Conservation (phyloP, 2,113 vertebrate genomes). For the Catharus minimus region DNA sequence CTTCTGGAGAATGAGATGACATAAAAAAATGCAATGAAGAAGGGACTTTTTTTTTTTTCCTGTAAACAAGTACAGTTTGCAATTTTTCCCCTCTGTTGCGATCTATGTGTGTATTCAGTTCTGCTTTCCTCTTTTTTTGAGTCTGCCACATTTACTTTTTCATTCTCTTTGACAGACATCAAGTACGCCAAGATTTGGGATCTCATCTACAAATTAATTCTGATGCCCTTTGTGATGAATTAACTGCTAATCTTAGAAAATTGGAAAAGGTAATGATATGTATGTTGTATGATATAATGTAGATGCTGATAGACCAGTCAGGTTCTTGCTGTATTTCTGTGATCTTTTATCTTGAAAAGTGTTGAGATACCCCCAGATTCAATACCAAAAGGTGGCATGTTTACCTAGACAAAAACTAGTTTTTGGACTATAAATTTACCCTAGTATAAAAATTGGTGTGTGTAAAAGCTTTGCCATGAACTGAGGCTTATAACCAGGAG, state of each 20-base stretch:
- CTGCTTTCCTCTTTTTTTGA: background rate
- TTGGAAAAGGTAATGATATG: conserved; percentile 85
- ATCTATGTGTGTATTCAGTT: background rate
- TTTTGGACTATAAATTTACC: background rate
- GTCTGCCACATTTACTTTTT: background rate
- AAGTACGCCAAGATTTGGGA: conserved; percentile 42
- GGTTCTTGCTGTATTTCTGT: background rate
- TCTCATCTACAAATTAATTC: conserved; percentile 72
- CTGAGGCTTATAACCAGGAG: background rate
- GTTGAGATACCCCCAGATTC: background rate
- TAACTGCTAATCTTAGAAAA: conserved; percentile 87
- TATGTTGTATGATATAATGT: background rate
- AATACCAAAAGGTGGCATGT: background rate
- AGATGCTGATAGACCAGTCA: background rate
- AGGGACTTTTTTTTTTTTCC: background rate
- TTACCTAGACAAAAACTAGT: background rate
- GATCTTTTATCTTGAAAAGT: background rate
- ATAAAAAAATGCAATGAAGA: background rate
- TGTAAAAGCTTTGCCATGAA: background rate
- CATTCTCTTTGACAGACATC: conserved; percentile 65
- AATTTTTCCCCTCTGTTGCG: background rate
- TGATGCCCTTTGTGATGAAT: conserved; percentile 82
- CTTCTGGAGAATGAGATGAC: background rate
- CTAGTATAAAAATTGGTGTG: rapidly evolving
- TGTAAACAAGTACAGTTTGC: background rate